Evolutionary conservation across 2,888 invertebrate species (phyloP).

Genomic region (Latrodectus hesperus): DNA sequence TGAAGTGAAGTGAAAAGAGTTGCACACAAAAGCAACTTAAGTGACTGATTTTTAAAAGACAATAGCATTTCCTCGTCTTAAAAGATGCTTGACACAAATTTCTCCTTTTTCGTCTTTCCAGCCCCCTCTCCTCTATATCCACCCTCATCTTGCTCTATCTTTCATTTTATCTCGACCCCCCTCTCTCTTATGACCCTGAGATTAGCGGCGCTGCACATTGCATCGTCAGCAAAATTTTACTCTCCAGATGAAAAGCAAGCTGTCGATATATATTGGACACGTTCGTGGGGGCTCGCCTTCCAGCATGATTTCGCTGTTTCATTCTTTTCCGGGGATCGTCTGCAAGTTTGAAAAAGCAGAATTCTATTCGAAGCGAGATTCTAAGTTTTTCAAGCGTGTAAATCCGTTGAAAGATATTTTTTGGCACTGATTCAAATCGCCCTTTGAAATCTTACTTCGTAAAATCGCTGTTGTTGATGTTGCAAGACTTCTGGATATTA

Average conservation of each 20-base stretch:
- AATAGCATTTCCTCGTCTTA: no score
- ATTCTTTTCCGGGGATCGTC: slow-evolving; percentile 4
- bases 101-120: background rate
- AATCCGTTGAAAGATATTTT: no score
- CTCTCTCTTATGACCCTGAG: slow-evolving; percentile 5
- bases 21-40: no score
- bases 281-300: slow-evolving; percentile 4
- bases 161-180: background rate
- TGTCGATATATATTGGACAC: slow-evolving; percentile 57
- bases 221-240: slow-evolving; percentile 39
- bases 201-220: slow-evolving; percentile 42
- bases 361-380: background rate
- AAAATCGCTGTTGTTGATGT: no score
- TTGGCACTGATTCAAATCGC: no score
- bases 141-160: background rate
- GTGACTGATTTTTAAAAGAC: no score
- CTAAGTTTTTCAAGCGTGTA: no score
- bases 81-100: background rate
- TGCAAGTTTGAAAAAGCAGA: background rate
- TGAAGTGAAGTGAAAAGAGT: no score
- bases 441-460: no score
- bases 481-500: no score
- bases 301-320: background rate
- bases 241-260: slow-evolving; percentile 41
- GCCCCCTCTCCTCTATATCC: background rate